A percentile compares a stretch with the other conserved stretches of the same genome.
Conservation (phyloP, 1,140 invertebrate species). For the Parapsyche elsis region DNA sequence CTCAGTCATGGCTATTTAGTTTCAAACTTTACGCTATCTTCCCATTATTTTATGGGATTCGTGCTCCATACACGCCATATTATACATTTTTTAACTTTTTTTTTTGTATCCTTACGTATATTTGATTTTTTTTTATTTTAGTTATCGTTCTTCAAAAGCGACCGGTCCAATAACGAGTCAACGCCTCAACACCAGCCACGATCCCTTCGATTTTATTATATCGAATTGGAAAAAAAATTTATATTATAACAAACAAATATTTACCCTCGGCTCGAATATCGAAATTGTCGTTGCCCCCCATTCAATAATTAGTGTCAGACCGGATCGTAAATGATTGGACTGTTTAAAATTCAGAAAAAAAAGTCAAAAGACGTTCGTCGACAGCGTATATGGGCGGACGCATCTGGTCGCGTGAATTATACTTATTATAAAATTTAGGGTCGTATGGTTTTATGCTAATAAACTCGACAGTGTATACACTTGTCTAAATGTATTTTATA, state of each 20-base stretch:
- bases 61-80: slow-evolving; percentile 19
- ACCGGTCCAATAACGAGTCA: slow-evolving; percentile 2
- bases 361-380: background rate
- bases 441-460: slow-evolving; percentile 4
- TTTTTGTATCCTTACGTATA: slow-evolving; percentile 5
- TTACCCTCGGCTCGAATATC: slow-evolving; percentile 9
- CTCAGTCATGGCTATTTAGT: slow-evolving; percentile 25
- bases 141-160: slow-evolving; percentile 30
- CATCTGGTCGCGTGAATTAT: slow-evolving; percentile 21
- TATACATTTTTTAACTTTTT: slow-evolving; percentile 15
- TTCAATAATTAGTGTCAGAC: slow-evolving; percentile 25
- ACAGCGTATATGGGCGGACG: slow-evolving; percentile 10
- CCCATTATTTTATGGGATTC: slow-evolving; percentile 39
- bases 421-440: slow-evolving; percentile 20
- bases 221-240: background rate
- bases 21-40: slow-evolving; percentile 40
- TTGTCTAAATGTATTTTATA: slow-evolving; percentile 13
- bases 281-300: background rate
- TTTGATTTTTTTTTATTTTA: background rate
- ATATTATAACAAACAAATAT: background rate
- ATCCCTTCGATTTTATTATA: slow-evolving; percentile 24
- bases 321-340: slow-evolving; percentile 21
- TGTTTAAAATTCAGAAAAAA: slow-evolving; percentile 10
- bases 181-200: background rate
- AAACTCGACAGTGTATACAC: background rate